phyloP scores from a whole-genome alignment of 2,888 invertebrate genomes.

The Drosophila trichaetosa region DNA sequence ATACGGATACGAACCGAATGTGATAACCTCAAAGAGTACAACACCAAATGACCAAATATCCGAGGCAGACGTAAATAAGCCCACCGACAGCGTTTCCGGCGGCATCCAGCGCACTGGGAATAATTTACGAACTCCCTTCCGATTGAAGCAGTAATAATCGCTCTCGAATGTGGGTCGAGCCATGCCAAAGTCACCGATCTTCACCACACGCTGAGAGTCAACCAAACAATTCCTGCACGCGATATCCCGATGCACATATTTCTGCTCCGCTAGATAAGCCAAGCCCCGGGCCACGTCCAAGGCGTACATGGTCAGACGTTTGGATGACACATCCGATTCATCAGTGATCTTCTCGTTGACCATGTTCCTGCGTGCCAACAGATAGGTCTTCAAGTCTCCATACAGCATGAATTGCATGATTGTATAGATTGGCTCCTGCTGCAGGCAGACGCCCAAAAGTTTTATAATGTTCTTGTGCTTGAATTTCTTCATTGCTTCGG shows the following conservation, averaged over 20 bases:
- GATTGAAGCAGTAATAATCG: conserved; percentile 95
- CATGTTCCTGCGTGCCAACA: conserved; percentile 93
- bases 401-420: conserved; percentile 98
- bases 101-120: conserved; percentile 97
- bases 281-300: conserved; percentile 94
- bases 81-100: conserved; percentile 93
- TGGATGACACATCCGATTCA: conserved; percentile 91
- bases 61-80: conserved; percentile 93
- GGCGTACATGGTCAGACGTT: conserved; percentile 94
- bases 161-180: conserved; percentile 94
- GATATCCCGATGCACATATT: conserved; percentile 96
- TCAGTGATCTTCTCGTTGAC: conserved; percentile 88
- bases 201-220: conserved; percentile 90
- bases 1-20: conserved; percentile 96
- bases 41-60: conserved; percentile 97
- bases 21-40: conserved; percentile 93
- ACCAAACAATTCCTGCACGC: conserved; percentile 92
- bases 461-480: conserved; percentile 95
- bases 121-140: conserved; percentile 89
- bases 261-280: conserved; percentile 92
- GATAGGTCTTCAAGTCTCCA: conserved; percentile 95
- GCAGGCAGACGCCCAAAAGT: conserved; percentile 93
- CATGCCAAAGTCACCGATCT: conserved; percentile 96
- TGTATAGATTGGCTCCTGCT: conserved; percentile 94
- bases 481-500: conserved; percentile 97